These are phyloP conservation scores for Melinopterus prodromus DNA, from an alignment of 2,888 invertebrate species.

Conservation along the genomic window DNA sequence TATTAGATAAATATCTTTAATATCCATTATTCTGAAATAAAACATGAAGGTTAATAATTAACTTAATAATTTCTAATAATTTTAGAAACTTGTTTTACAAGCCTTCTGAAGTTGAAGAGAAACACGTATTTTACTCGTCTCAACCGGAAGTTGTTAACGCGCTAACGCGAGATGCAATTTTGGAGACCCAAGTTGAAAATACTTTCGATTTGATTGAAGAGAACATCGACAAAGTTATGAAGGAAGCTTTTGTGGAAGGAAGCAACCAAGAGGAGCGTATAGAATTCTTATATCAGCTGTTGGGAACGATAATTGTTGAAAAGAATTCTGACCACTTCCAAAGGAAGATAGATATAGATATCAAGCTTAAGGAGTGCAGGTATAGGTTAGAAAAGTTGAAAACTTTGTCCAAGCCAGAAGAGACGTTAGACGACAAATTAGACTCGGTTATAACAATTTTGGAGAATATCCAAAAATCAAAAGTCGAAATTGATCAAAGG, in stretches of 20 bases:
- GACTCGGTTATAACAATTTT: background rate
- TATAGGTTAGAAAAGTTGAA: background rate
- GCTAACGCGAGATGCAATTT: background rate
- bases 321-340: conserved; percentile 14
- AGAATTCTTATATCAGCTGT: conserved; percentile 14
- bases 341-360: conserved; percentile 15
- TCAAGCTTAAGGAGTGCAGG: conserved; percentile 1
- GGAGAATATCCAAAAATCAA: conserved; percentile 9
- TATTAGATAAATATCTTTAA: background rate
- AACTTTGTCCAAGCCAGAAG: background rate
- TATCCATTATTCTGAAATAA: background rate
- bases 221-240: conserved; percentile 5
- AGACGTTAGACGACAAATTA: background rate
- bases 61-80: background rate
- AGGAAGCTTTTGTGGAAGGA: background rate
- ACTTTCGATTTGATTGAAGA: conserved; percentile 18
- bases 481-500: conserved; percentile 10
- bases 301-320: conserved; percentile 16
- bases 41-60: background rate
- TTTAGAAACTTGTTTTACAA: background rate
- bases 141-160: conserved; percentile 13
- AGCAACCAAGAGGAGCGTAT: background rate
- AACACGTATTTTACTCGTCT: background rate
- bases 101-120: background rate
- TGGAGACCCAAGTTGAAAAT: conserved; percentile 8